A percentile compares a stretch with the other conserved stretches of the same genome.
Evolutionary conservation across 2,888 invertebrate genomes (phyloP).

Genomic region (Sinhomidia bicolor): DNA sequence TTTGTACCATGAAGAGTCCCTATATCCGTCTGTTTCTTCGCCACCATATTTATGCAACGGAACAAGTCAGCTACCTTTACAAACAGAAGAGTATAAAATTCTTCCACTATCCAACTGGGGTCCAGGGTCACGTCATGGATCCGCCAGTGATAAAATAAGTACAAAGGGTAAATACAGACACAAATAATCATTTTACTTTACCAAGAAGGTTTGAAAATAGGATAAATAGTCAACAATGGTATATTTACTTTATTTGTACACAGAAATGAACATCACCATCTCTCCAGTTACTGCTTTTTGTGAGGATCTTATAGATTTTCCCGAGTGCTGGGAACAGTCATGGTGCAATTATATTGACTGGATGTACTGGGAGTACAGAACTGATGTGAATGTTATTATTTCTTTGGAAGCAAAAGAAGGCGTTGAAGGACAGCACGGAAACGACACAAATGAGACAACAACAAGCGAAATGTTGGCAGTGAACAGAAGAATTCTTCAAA

Average conservation of each 20-base stretch:
- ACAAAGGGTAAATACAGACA: too few relatives aligned
- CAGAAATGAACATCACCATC: background rate
- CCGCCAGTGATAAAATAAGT: too few relatives aligned
- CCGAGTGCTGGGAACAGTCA: background rate
- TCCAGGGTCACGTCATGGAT: too few relatives aligned
- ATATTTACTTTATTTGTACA: too few relatives aligned
- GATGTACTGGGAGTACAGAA: background rate
- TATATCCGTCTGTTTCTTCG: background rate
- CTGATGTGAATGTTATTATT: background rate
- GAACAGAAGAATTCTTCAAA: background rate
- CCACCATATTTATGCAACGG: background rate
- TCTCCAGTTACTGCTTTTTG: background rate
- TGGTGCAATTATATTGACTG: background rate
- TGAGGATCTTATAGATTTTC: background rate
- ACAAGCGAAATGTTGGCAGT: background rate
- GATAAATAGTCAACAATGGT: too few relatives aligned
- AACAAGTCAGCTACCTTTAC: too few relatives aligned
- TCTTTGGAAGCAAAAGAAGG: background rate
- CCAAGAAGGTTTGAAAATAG: too few relatives aligned
- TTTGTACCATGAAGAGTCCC: background rate
- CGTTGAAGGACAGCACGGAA: background rate
- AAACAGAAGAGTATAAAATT: too few relatives aligned
- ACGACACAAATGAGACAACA: background rate
- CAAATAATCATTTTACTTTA: too few relatives aligned
- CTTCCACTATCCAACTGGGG: too few relatives aligned